These are phyloP conservation scores for Chymomyza caudatula DNA, from an alignment of 2,888 invertebrate species.

Conservation along the genomic window DNA sequence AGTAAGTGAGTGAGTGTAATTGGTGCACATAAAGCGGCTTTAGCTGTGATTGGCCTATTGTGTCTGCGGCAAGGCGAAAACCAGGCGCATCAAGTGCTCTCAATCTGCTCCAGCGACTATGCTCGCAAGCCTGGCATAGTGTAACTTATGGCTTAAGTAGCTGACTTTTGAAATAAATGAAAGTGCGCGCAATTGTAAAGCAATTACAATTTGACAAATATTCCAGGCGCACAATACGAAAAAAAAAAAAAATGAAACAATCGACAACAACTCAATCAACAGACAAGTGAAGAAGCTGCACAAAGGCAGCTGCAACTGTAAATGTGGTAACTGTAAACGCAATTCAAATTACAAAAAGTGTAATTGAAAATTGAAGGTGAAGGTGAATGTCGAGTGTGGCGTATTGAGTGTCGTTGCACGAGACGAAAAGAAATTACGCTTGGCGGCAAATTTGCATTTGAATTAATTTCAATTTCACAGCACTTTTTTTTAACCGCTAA, in stretches of 20 bases:
- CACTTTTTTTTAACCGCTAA: constrained; percentile 32
- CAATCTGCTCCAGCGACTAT: constrained; percentile 27
- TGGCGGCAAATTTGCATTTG: constrained; percentile 27
- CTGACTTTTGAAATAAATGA: constrained; percentile 45
- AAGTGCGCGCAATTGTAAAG: constrained; percentile 53
- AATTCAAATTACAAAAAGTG: not conserved
- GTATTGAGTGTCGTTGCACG: constrained; percentile 3
- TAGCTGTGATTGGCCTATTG: constrained; percentile 31
- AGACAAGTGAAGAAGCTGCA: constrained; percentile 21
- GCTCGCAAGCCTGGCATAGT: not conserved
- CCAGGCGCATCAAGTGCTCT: constrained; percentile 54
- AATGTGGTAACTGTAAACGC: not conserved
- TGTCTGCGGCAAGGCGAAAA: constrained; percentile 43
- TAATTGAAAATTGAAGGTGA: constrained; percentile 33
- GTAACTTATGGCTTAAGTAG: not conserved
- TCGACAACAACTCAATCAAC: constrained; percentile 44
- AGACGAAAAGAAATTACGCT: constrained; percentile 12
- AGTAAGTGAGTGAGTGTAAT: constrained; percentile 41
- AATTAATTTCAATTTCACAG: constrained; percentile 21
- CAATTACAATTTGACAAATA: constrained; percentile 57
- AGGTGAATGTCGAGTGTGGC: constrained; percentile 21
- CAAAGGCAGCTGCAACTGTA: constrained; percentile 23
- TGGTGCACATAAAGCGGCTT: constrained; percentile 52
- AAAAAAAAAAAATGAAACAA: constrained; percentile 9
- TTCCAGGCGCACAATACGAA: constrained; percentile 13